Percentiles rank a stretch among this genome's conserved stretches.
Evolutionary conservation across 2,797 vertebrate genomes (phyloP).

Genomic region (Acipenser transmontanus): DNA sequence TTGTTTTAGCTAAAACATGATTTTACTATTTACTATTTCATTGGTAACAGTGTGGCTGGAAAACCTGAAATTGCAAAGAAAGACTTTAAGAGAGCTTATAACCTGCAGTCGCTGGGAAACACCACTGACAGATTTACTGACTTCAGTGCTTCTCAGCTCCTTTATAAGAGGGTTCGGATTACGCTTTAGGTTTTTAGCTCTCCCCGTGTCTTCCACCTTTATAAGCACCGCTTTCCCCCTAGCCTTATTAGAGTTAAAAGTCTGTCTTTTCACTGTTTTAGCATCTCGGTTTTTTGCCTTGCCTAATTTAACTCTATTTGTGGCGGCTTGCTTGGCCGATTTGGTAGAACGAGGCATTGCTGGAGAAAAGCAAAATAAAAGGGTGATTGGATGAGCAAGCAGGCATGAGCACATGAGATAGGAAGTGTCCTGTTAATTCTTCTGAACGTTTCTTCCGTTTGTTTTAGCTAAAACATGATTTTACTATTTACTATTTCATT

Average conservation of each 20-base stretch:
- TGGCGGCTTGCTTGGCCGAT: constrained; percentile 61
- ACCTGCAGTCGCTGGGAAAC: constrained; percentile 43
- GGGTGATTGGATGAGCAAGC: constrained; percentile 49
- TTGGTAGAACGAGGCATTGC: constrained; percentile 80
- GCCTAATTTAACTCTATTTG: constrained; percentile 53
- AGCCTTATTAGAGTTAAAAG: constrained; percentile 59
- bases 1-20: neutral
- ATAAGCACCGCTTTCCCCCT: constrained; percentile 48
- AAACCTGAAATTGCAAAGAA: neutral
- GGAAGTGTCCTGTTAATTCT: constrained; percentile 16
- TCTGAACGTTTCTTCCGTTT: neutral
- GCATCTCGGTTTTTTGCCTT: constrained; percentile 55
- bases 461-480: neutral
- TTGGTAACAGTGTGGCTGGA: neutral
- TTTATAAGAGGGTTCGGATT: constrained; percentile 49
- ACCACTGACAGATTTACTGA: constrained; percentile 29
- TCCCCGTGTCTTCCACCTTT: constrained; percentile 51
- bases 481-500: constrained; percentile 2
- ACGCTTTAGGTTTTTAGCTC: constrained; percentile 45
- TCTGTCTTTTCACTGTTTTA: constrained; percentile 55
- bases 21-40: constrained; percentile 1
- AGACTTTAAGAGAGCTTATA: too few relatives aligned
- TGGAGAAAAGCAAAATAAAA: constrained; percentile 47
- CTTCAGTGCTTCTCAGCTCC: constrained; percentile 52
- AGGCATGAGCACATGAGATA: constrained; percentile 68